Conservation (phyloP, 2,797 vertebrate species). For the Gymnodraco acuticeps region DNA sequence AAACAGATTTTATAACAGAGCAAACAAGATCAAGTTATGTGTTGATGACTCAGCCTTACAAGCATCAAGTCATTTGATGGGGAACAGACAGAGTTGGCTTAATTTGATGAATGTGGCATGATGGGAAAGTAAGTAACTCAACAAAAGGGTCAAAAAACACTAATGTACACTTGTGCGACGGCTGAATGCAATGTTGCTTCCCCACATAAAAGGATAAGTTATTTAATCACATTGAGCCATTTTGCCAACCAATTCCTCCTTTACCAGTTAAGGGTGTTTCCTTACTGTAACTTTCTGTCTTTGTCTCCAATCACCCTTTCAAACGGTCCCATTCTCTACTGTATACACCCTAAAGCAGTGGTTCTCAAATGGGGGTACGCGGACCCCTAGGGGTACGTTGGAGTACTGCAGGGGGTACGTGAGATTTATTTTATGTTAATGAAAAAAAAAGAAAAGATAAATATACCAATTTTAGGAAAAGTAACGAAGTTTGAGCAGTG, state of each 20-base stretch:
- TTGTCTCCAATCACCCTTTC: constrained; percentile 7
- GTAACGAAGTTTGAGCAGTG: too few species aligned
- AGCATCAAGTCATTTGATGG: constrained; percentile 12
- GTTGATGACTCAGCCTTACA: constrained; percentile 19
- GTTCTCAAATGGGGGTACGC: too few species aligned
- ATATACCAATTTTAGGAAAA: too few species aligned
- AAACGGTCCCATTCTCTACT: background rate
- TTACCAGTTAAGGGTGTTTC: background rate
- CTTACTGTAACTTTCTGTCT: background rate
- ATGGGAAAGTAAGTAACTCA: constrained; percentile 8
- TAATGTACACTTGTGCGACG: constrained; percentile 14
- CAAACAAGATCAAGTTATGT: constrained; percentile 6
- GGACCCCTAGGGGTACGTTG: too few species aligned
- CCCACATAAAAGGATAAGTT: constrained; percentile 23
- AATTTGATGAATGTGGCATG: constrained; percentile 14
- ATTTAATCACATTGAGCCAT: constrained; percentile 27
- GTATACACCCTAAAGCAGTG: background rate
- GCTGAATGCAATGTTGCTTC: constrained; percentile 23
- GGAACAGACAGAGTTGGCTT: constrained; percentile 9
- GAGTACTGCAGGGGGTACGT: too few species aligned
- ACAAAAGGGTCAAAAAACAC: constrained; percentile 19
- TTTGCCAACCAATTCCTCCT: constrained; percentile 19
- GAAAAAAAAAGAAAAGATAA: too few species aligned
- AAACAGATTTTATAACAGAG: constrained; percentile 23
- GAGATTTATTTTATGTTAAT: too few species aligned